A percentile compares a stretch with the other conserved stretches of the same genome.
Conservation (phyloP, 2,113 vertebrate genomes). For the Vombatus ursinus region DNA sequence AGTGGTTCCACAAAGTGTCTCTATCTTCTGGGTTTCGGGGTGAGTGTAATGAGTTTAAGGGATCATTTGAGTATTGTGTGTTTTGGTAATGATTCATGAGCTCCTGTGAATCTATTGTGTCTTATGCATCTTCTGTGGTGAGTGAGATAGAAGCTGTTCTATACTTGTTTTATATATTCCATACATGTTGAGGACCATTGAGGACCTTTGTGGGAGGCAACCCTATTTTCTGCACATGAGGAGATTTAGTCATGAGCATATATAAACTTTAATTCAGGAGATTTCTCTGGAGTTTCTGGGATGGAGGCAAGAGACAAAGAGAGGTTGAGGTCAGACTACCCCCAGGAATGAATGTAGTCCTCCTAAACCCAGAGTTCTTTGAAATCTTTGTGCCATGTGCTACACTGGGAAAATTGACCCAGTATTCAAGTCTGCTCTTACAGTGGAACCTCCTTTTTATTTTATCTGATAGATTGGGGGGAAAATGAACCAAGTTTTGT, state of each 20-base stretch:
- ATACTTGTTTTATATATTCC: not conserved
- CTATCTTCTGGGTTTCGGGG: too few species aligned
- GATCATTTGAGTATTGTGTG: not conserved
- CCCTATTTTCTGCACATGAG: not conserved
- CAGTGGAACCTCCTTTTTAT: constrained; percentile 63
- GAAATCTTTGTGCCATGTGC: not conserved
- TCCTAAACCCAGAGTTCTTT: not conserved
- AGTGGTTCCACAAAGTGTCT: not conserved
- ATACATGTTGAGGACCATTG: not conserved
- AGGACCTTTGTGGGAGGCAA: not conserved
- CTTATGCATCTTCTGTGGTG: not conserved
- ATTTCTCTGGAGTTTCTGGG: not conserved
- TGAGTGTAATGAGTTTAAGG: not conserved
- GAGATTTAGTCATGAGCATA: not conserved
- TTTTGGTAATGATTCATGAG: not conserved
- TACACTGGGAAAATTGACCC: constrained; percentile 31
- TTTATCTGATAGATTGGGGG: constrained; percentile 56
- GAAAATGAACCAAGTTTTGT: constrained; percentile 66
- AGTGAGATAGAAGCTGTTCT: not conserved
- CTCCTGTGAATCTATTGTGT: not conserved
- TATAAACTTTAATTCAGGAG: not conserved
- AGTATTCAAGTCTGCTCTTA: constrained; percentile 42
- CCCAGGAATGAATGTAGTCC: not conserved
- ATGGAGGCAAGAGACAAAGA: not conserved
- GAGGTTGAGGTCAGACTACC: not conserved